A percentile compares a stretch with the other conserved stretches of the same genome.
Conservation (phyloP, 2,113 vertebrate genomes). For the Xenopus laevis region DNA sequence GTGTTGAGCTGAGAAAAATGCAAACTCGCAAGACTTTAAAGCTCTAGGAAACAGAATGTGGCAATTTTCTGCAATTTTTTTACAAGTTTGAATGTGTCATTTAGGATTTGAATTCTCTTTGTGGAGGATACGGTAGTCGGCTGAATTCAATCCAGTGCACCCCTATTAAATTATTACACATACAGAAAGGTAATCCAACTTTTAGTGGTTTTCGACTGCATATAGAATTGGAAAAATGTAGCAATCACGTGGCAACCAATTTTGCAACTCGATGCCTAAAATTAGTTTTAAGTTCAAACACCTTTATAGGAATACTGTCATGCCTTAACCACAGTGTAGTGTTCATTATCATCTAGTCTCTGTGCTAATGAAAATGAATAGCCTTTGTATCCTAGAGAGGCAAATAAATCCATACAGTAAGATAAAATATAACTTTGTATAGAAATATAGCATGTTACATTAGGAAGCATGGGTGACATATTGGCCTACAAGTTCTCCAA, state of each 20-base stretch:
- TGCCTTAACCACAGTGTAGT: neutral
- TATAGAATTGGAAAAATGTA: neutral
- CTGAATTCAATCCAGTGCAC: too few species aligned
- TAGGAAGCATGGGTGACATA: too few species aligned
- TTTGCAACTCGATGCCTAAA: conserved; percentile 8
- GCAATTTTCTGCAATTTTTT: too few species aligned
- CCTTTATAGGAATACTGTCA: neutral
- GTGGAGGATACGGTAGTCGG: too few species aligned
- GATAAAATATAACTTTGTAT: neutral
- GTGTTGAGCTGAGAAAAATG: too few species aligned
- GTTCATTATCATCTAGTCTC: neutral
- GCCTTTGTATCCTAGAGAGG: too few species aligned
- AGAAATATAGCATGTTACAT: neutral
- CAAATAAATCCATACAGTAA: neutral
- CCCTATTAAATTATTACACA: conserved; percentile 3
- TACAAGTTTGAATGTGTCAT: too few species aligned
- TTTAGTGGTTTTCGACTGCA: conserved; percentile 22
- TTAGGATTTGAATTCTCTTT: too few species aligned
- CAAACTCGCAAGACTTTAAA: too few species aligned
- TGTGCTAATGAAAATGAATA: too few species aligned
- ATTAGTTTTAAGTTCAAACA: neutral
- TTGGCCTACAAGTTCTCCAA: too few species aligned
- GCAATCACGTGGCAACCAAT: neutral
- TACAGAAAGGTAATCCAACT: conserved; percentile 25
- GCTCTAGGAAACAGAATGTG: too few species aligned